Conservation (phyloP, 2,888 invertebrate species). For the Blera fallax region DNA sequence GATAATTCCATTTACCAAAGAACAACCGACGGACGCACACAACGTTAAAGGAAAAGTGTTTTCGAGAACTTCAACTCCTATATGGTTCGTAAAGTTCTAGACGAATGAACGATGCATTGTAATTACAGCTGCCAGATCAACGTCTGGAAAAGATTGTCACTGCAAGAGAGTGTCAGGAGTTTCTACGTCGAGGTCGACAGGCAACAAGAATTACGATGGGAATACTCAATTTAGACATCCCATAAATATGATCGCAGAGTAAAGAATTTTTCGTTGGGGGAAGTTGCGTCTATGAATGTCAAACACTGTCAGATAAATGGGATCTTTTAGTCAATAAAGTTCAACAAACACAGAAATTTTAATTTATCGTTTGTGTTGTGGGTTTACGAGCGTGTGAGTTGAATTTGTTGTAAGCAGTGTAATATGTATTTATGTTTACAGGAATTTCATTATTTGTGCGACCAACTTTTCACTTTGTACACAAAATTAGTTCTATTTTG, state of each 20-base stretch:
- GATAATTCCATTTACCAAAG: constrained; percentile 16
- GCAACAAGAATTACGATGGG: constrained; percentile 71
- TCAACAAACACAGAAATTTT: constrained; percentile 67
- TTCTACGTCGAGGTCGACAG: constrained; percentile 39
- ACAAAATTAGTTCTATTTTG: constrained; percentile 45
- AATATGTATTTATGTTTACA: constrained; percentile 52
- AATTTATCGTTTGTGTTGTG: constrained; percentile 58
- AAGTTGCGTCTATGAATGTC: constrained; percentile 69
- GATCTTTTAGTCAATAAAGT: constrained; percentile 72
- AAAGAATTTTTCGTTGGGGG: constrained; percentile 34
- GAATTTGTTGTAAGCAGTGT: constrained; percentile 66
- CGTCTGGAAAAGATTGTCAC: constrained; percentile 55
- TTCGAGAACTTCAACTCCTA: constrained; percentile 12
- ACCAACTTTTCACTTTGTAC: constrained; percentile 42
- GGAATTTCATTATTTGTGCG: constrained; percentile 38
- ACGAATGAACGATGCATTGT: constrained; percentile 47
- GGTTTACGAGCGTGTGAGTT: constrained; percentile 70
- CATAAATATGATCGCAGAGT: constrained; percentile 66
- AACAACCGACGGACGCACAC: neutral
- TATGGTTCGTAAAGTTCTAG: constrained; percentile 32
- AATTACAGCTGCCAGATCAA: constrained; percentile 69
- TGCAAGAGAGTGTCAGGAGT: constrained; percentile 24
- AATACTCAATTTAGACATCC: constrained; percentile 69
- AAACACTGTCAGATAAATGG: constrained; percentile 70
- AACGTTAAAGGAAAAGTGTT: neutral